A percentile compares a stretch with the other conserved stretches of the same genome.
Evolutionary conservation across 2,797 vertebrate species (phyloP).

Genomic region (Lagodon rhomboides): DNA sequence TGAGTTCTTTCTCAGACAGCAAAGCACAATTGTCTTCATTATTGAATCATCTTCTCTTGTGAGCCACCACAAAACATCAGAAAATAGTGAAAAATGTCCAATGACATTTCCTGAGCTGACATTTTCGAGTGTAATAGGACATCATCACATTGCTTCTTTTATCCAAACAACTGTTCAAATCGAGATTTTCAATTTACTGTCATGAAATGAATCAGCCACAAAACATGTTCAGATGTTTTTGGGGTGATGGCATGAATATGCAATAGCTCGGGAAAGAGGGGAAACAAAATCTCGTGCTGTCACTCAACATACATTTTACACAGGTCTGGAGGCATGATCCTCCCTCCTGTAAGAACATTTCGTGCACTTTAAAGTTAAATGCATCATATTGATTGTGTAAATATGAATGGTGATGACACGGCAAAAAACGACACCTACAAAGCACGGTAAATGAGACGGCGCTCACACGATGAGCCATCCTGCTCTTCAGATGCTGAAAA

Average conservation of each 20-base stretch:
- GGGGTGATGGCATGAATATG: neutral
- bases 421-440: too few relatives aligned
- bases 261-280: neutral
- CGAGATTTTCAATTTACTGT: neutral
- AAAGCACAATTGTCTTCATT: neutral
- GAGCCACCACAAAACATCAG: neutral
- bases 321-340: too few relatives aligned
- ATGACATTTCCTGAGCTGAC: neutral
- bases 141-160: neutral
- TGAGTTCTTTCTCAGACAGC: neutral
- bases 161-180: neutral
- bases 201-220: neutral
- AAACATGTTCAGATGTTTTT: neutral
- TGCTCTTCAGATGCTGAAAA: too few relatives aligned
- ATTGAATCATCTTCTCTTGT: too few relatives aligned
- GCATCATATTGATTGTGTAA: too few relatives aligned
- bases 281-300: neutral
- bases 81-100: neutral
- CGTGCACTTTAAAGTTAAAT: too few relatives aligned
- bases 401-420: too few relatives aligned
- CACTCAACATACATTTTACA: neutral
- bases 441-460: too few relatives aligned
- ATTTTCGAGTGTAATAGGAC: neutral
- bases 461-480: too few relatives aligned
- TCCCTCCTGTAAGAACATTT: too few relatives aligned